A percentile compares a stretch with the other conserved stretches of the same genome.
Evolutionary conservation across 2,888 invertebrate genomes (phyloP).

Genomic region (Melipona bicolor): DNA sequence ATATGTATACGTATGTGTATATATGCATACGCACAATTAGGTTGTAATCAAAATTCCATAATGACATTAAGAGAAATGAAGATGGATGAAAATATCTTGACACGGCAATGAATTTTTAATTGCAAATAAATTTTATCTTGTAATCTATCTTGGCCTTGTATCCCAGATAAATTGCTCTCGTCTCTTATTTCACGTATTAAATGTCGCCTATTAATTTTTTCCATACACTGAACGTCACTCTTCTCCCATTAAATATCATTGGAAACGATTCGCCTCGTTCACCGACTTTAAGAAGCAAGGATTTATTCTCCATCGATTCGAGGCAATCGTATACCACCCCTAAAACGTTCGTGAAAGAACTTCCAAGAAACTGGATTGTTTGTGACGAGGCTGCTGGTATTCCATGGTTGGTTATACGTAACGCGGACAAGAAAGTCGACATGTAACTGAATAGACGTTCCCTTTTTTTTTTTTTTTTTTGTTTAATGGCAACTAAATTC

Average conservation of each 20-base stretch:
- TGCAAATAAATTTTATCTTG: no score
- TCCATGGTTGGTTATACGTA: conserved; percentile 57
- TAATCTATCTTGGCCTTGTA: no score
- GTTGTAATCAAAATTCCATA: no score
- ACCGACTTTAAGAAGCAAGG: background rate
- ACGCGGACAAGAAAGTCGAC: conserved; percentile 54
- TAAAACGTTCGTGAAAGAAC: conserved; percentile 27
- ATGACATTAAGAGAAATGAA: no score
- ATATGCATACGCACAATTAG: no score
- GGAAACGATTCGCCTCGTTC: background rate
- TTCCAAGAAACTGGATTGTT: conserved; percentile 44
- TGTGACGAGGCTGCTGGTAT: conserved; percentile 48
- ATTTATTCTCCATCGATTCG: background rate
- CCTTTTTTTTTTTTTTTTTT: conserved; percentile 22
- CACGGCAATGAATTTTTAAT: no score
- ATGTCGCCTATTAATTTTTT: no score
- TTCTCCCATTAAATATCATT: background rate
- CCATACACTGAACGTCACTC: no score
- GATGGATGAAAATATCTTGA: no score
- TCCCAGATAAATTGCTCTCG: no score
- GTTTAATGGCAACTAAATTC: conserved; percentile 43
- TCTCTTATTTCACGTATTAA: no score
- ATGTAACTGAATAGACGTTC: conserved; percentile 51
- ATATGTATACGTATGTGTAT: no score
- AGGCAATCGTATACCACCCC: background rate